Evolutionary conservation across 2,888 invertebrate species (phyloP).

Genomic region (Lasius platythorax): DNA sequence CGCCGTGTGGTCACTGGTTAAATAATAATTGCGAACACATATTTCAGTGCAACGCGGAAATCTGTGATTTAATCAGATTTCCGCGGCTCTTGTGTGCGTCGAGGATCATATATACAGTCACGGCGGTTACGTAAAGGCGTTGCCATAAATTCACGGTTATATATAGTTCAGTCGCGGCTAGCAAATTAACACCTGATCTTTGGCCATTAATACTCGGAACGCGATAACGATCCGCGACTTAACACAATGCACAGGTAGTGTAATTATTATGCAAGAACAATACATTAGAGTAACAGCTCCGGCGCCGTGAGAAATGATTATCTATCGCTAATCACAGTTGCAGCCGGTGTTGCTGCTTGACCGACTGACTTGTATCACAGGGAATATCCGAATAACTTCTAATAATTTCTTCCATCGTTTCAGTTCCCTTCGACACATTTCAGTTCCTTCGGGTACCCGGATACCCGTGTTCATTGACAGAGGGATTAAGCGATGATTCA

Average conservation of each 20-base stretch:
- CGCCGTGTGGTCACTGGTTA: not conserved
- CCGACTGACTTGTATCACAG: slow-evolving; percentile 38
- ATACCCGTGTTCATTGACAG: no score
- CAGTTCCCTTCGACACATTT: not conserved
- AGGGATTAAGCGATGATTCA: not conserved
- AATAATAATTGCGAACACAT: not conserved
- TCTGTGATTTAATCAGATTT: slow-evolving; percentile 38
- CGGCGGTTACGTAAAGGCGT: slow-evolving; percentile 19
- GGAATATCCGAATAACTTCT: not conserved
- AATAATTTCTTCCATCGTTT: not conserved
- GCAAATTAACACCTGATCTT: slow-evolving; percentile 49
- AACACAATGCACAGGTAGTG: slow-evolving; percentile 55
- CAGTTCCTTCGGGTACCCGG: no score
- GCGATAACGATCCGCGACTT: slow-evolving; percentile 65
- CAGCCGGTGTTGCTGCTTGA: slow-evolving; percentile 23
- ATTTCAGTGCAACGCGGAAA: slow-evolving; percentile 17
- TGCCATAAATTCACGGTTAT: slow-evolving; percentile 30
- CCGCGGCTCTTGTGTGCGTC: not conserved
- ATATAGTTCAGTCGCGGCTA: slow-evolving; percentile 21
- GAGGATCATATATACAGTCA: not conserved
- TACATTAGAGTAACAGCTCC: slow-evolving; percentile 39
- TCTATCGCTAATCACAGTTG: slow-evolving; percentile 30
- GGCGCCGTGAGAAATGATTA: slow-evolving; percentile 20
- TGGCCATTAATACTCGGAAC: slow-evolving; percentile 41
- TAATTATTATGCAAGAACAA: slow-evolving; percentile 46